A percentile compares a stretch with the other conserved stretches of the same genome.
These are phyloP conservation scores for Odontomyia ornata DNA, from an alignment of 2,888 invertebrate genomes.

Conservation along the genomic window DNA sequence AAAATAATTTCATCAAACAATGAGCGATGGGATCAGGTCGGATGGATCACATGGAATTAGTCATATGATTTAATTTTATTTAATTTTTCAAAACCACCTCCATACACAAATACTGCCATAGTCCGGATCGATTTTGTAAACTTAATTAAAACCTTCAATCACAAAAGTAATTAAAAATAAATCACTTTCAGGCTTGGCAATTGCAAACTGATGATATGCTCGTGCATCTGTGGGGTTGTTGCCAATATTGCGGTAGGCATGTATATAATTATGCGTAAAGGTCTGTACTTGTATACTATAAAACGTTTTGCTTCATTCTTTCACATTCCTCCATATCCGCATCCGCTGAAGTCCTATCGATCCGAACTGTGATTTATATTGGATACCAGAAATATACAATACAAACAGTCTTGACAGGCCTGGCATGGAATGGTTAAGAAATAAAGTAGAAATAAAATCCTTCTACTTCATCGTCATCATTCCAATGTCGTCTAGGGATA, in stretches of 20 bases:
- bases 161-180: background rate
- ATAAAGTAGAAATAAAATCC: background rate
- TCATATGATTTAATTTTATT: too few species aligned
- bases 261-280: too few species aligned
- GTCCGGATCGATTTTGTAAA: too few species aligned
- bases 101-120: too few species aligned
- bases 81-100: too few species aligned
- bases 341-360: conserved; percentile 17
- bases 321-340: background rate
- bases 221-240: too few species aligned
- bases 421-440: background rate
- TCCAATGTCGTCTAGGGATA: conserved; percentile 15
- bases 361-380: background rate
- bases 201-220: background rate
- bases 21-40: too few species aligned
- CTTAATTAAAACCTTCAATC: background rate
- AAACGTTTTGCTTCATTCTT: background rate
- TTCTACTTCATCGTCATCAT: background rate
- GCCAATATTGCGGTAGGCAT: too few species aligned
- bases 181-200: background rate
- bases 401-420: background rate
- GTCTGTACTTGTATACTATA: background rate
- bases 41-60: too few species aligned
- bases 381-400: background rate
- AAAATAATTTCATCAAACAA: too few species aligned